These are phyloP conservation scores for Drosophila neonasuta DNA, from an alignment of 2,888 invertebrate genomes.

Conservation along the genomic window DNA sequence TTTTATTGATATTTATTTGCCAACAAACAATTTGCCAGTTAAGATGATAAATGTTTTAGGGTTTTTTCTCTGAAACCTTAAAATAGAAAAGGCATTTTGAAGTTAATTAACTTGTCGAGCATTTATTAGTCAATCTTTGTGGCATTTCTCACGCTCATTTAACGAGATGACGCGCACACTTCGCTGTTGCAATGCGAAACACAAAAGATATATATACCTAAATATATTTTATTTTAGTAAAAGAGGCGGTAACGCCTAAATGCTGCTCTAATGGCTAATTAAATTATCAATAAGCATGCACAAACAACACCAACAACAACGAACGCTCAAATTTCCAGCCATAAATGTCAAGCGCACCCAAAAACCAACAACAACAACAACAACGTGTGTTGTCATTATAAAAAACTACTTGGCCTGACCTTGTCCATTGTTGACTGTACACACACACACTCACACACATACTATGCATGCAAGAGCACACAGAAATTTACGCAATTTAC, in stretches of 20 bases:
- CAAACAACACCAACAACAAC: slow-evolving; percentile 33
- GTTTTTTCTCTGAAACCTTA: background rate
- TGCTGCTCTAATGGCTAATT: slow-evolving; percentile 66
- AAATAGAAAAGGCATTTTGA: slow-evolving; percentile 1
- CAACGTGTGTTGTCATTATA: slow-evolving; percentile 66
- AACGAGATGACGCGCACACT: background rate
- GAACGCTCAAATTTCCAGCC: slow-evolving; percentile 49
- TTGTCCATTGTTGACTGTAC: slow-evolving; percentile 73
- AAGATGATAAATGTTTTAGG: slow-evolving; percentile 1
- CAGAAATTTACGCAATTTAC: slow-evolving; percentile 64
- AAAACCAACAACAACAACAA: slow-evolving; percentile 28
- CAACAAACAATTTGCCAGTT: slow-evolving; percentile 17
- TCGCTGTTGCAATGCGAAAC: slow-evolving; percentile 32
- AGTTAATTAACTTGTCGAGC: slow-evolving; percentile 1
- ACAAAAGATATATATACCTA: background rate
- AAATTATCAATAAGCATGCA: slow-evolving; percentile 64
- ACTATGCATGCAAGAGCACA: slow-evolving; percentile 27
- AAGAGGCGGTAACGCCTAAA: slow-evolving; percentile 24
- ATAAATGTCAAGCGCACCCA: slow-evolving; percentile 66
- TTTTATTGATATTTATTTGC: slow-evolving; percentile 15
- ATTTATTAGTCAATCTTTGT: slow-evolving; percentile 19
- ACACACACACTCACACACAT: slow-evolving; percentile 34
- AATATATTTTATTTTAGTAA: background rate
- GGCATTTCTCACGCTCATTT: slow-evolving; percentile 42
- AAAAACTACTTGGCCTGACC: slow-evolving; percentile 71